Evolutionary conservation across 2,113 vertebrate species (phyloP).

Genomic region (Calypte anna): DNA sequence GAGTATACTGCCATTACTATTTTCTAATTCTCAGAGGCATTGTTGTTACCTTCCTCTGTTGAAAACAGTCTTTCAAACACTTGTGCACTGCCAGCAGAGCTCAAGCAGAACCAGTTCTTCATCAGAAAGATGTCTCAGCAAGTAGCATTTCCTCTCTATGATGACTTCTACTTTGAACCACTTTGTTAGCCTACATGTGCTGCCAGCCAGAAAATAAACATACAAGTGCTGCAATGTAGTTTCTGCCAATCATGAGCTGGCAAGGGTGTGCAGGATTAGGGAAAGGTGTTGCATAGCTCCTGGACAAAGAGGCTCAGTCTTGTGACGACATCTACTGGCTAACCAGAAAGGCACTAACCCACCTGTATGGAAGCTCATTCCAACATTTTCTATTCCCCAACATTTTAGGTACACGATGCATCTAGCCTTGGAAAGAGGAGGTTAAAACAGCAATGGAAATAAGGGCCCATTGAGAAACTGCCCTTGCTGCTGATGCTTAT

Average conservation of each 20-base stretch:
- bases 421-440: neutral
- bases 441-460: neutral
- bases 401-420: neutral
- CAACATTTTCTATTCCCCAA: neutral
- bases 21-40: neutral
- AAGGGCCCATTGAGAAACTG: neutral
- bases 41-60: neutral
- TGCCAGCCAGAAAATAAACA: neutral
- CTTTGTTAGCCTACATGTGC: neutral
- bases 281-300: neutral
- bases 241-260: neutral
- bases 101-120: neutral
- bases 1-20: neutral
- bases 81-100: neutral
- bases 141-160: neutral
- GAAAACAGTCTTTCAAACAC: neutral
- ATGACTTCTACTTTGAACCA: neutral
- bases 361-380: neutral
- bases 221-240: neutral
- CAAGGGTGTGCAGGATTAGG: neutral
- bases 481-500: neutral
- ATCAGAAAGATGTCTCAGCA: neutral
- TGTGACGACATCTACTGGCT: conserved; percentile 65
- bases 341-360: neutral
- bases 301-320: conserved; percentile 1